Conservation (phyloP, 2,113 vertebrate genomes). For the Albula glossodonta region DNA sequence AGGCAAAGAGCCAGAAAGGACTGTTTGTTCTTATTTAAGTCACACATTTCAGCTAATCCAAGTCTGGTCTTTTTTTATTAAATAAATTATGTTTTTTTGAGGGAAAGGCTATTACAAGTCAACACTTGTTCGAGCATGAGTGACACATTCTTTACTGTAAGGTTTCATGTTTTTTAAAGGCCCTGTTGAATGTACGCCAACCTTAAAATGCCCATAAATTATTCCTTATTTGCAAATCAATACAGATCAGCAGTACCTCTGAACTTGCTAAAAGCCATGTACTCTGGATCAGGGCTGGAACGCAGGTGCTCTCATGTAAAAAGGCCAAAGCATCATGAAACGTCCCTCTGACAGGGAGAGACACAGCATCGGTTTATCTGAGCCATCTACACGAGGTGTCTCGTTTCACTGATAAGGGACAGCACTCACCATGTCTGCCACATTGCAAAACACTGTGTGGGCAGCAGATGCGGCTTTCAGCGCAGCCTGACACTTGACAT, state of each 20-base stretch:
- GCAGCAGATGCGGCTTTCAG: conserved; percentile 23
- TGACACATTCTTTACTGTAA: not conserved
- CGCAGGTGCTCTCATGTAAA: not conserved
- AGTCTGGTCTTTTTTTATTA: not conserved
- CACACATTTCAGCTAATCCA: not conserved
- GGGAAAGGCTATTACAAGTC: not conserved
- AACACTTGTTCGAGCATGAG: conserved; percentile 6
- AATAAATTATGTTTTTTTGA: not conserved
- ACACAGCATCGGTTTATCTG: not conserved
- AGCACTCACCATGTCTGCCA: conserved; percentile 21
- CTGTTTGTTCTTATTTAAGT: not conserved
- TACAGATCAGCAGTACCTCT: not conserved
- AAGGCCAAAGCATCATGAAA: not conserved
- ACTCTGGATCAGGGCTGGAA: not conserved
- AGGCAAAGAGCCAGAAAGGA: conserved; percentile 1
- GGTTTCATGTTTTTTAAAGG: not conserved
- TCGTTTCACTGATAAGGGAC: conserved; percentile 35
- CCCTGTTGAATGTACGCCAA: not conserved
- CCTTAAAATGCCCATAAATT: not conserved
- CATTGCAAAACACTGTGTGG: conserved; percentile 37
- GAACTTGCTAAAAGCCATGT: not conserved
- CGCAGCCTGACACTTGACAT: conserved; percentile 20
- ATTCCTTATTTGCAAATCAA: not conserved
- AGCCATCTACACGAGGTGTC: conserved; percentile 34
- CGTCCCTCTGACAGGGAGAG: not conserved